phyloP scores from a whole-genome alignment of 2,888 invertebrate species.

The Ormyrus rosae region DNA sequence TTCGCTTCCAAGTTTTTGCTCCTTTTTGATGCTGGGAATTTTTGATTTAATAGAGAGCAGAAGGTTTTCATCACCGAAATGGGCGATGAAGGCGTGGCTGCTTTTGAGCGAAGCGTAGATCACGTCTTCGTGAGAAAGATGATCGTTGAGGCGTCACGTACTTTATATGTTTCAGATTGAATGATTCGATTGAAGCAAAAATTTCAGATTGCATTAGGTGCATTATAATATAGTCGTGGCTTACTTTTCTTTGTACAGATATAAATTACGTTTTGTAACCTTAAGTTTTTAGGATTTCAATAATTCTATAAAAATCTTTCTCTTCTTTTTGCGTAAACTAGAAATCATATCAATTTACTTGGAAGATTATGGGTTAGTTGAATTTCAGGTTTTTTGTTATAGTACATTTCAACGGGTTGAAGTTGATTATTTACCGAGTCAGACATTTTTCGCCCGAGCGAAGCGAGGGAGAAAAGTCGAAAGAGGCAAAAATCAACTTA shows the following conservation, averaged over 20 bases:
- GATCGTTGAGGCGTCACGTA: neutral
- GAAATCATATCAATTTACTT: no score
- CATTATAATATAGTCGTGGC: neutral
- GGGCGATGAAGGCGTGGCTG: conserved; percentile 4
- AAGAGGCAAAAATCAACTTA: no score
- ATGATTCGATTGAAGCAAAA: conserved; percentile 13
- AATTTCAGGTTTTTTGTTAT: no score
- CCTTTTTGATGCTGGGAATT: neutral
- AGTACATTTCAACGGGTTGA: no score
- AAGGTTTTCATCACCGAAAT: conserved; percentile 12
- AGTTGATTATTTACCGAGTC: no score
- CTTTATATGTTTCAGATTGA: neutral
- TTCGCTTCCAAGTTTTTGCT: neutral
- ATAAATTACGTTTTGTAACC: neutral
- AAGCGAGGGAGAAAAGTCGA: no score
- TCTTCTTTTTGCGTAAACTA: no score
- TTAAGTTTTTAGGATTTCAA: no score
- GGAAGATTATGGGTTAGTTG: no score
- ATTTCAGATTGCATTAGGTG: neutral
- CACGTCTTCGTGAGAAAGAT: neutral
- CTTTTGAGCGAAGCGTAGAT: neutral
- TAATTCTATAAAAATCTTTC: no score
- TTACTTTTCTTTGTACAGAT: neutral
- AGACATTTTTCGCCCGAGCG: no score
- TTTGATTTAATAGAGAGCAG: neutral